Percentiles rank a stretch among this genome's conserved stretches.
These are phyloP conservation scores for Anoplophora glabripennis DNA, from an alignment of 1,140 invertebrate species.

Conservation along the genomic window DNA sequence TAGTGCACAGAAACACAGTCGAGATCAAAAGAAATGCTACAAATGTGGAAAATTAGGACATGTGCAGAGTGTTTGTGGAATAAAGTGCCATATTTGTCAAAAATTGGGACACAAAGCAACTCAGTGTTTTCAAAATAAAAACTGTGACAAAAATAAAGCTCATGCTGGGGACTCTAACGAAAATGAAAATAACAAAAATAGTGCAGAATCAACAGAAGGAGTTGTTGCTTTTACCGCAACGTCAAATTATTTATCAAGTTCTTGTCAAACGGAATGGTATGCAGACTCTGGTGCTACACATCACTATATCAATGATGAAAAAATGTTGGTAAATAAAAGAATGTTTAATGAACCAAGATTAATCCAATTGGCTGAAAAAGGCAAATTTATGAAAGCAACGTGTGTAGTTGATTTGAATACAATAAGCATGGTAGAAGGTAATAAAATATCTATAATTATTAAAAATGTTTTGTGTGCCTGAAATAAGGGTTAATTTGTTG, in stretches of 20 bases:
- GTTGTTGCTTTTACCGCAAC: neutral
- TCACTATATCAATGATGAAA: conserved; percentile 16
- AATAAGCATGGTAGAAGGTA: conserved; percentile 8
- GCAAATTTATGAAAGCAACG: conserved; percentile 10
- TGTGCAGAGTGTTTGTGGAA: conserved; percentile 14
- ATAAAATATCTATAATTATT: conserved; percentile 12
- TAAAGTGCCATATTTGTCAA: conserved; percentile 2
- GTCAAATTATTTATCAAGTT: too few species aligned
- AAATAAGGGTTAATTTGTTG: conserved; percentile 25
- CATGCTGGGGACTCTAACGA: too few species aligned
- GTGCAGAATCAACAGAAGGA: too few species aligned
- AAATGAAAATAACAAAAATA: too few species aligned
- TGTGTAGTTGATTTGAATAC: conserved; percentile 15
- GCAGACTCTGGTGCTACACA: conserved; percentile 23
- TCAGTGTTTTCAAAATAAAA: neutral
- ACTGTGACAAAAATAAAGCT: too few species aligned
- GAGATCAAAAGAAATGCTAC: conserved; percentile 17
- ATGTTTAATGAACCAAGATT: conserved; percentile 9
- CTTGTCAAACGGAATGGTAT: conserved; percentile 10
- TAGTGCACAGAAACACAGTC: neutral
- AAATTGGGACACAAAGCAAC: conserved; percentile 8
- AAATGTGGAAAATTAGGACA: conserved; percentile 22
- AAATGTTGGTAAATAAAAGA: conserved; percentile 9
- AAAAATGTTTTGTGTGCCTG: conserved; percentile 22
- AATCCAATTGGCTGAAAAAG: conserved; percentile 20